phyloP scores from a whole-genome alignment of 30 jellyfish, hydroid and myxozoan genomes.

The Turritopsis dohrnii region DNA sequence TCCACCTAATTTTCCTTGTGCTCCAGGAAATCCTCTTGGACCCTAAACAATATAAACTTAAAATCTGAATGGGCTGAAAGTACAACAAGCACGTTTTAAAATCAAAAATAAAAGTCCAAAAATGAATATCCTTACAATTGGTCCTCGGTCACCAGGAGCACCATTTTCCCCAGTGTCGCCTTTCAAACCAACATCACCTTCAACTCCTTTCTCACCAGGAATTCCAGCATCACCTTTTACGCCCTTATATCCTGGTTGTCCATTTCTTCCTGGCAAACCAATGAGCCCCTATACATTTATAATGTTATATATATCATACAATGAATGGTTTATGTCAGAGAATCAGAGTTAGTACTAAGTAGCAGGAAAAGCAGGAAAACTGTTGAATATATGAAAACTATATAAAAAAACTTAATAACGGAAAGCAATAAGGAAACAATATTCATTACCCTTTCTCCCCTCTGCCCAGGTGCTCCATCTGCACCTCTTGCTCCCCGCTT shows the following conservation, averaged over 20 bases:
- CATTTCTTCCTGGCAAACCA: not conserved
- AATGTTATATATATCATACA: too few species aligned
- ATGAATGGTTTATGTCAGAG: too few species aligned
- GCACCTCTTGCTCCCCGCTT: slow-evolving; percentile 31
- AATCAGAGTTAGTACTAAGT: too few species aligned
- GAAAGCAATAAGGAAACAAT: not conserved
- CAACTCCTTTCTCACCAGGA: not conserved
- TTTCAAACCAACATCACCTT: not conserved
- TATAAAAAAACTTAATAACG: too few species aligned
- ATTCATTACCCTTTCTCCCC: slow-evolving; percentile 26
- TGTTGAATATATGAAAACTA: too few species aligned
- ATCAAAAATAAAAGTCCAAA: not conserved
- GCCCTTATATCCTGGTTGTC: not conserved
- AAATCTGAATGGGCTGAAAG: not conserved
- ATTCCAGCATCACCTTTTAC: not conserved
- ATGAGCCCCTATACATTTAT: not conserved
- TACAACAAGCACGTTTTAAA: not conserved
- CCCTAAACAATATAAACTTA: not conserved
- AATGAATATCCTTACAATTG: not conserved
- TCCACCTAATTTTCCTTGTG: not conserved
- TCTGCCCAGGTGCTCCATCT: slow-evolving; percentile 27
- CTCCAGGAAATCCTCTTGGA: not conserved
- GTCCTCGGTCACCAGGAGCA: not conserved
- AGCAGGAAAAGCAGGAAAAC: too few species aligned
- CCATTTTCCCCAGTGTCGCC: not conserved